phyloP scores from a whole-genome alignment of 2,888 invertebrate genomes.

The Pterostichus madidus region DNA sequence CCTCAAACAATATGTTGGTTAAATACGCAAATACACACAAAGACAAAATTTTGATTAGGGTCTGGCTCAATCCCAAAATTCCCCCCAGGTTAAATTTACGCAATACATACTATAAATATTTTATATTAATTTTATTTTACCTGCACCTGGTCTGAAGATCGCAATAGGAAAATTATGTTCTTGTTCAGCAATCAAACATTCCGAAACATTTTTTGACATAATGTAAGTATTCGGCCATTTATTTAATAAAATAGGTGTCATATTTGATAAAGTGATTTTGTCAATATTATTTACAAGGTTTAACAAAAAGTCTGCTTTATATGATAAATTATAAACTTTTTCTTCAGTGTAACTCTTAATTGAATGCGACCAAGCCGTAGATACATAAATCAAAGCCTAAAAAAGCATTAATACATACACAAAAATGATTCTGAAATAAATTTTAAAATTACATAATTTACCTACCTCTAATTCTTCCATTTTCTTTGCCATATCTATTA shows the following conservation, averaged over 20 bases:
- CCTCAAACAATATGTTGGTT: too few relatives aligned
- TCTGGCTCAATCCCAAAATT: too few relatives aligned
- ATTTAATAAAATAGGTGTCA: not conserved
- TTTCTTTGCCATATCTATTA: constrained; percentile 23
- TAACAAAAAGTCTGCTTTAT: constrained; percentile 18
- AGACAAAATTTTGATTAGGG: too few relatives aligned
- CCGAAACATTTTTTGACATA: constrained; percentile 12
- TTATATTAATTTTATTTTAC: too few relatives aligned
- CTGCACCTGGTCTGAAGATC: constrained; percentile 11
- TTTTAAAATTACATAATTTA: too few relatives aligned
- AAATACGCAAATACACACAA: too few relatives aligned
- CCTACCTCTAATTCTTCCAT: constrained; percentile 38
- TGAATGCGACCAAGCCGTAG: constrained; percentile 9
- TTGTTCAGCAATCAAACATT: not conserved
- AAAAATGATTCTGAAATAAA: too few relatives aligned
- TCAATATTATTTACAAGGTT: constrained; percentile 23
- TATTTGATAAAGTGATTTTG: not conserved
- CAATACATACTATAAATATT: too few relatives aligned
- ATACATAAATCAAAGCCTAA: constrained; percentile 6
- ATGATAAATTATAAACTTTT: constrained; percentile 1
- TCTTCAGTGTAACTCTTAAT: not conserved
- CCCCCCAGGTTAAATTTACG: too few relatives aligned
- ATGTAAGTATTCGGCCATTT: constrained; percentile 7
- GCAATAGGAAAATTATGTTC: constrained; percentile 3
- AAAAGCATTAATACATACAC: not conserved